Conservation (phyloP, 2,113 vertebrate genomes). For the Isichthys henryi region DNA sequence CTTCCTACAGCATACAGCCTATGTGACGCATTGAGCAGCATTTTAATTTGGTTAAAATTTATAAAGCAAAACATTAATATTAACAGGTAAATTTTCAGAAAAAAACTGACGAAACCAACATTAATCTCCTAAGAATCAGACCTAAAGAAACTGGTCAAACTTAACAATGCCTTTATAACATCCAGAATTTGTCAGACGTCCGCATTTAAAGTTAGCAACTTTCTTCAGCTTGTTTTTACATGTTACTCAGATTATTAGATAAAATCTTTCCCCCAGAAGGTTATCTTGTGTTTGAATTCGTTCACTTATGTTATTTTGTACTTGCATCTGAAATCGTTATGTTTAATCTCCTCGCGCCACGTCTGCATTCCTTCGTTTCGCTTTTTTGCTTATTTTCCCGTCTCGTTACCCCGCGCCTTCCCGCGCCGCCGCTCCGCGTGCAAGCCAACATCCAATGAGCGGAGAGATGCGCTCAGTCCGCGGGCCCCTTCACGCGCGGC, state of each 20-base stretch:
- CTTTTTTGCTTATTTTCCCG: neutral
- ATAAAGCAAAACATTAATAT: neutral
- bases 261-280: neutral
- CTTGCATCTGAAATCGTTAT: neutral
- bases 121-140: neutral
- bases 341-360: neutral
- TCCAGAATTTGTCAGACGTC: neutral
- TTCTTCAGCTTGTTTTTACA: neutral
- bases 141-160: neutral
- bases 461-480: neutral
- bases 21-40: neutral
- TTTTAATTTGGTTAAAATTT: neutral
- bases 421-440: neutral
- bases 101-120: neutral
- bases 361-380: neutral
- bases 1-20: neutral
- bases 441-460: neutral
- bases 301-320: neutral
- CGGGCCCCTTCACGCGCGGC: neutral
- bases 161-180: neutral
- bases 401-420: neutral
- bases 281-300: neutral
- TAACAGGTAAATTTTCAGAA: neutral
- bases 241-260: neutral
- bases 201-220: neutral